Evolutionary conservation across 2,113 vertebrate species (phyloP).

Genomic region (Oryzias curvinotus): DNA sequence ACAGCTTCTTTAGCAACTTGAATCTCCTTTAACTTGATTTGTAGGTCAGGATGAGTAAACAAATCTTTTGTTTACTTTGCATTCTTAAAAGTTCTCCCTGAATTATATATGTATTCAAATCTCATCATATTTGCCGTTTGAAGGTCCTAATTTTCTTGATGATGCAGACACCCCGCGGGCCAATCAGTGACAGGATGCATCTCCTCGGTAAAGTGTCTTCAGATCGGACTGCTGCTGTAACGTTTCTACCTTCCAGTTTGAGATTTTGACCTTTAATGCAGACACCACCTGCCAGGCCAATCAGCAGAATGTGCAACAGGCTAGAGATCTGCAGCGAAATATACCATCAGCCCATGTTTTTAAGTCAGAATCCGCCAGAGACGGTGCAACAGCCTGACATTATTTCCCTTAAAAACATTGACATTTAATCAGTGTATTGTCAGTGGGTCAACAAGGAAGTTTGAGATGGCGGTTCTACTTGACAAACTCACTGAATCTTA

Average conservation of each 20-base stretch:
- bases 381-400: constrained; percentile 16
- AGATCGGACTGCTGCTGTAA: constrained; percentile 23
- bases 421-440: constrained; percentile 66
- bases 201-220: constrained; percentile 11
- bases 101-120: too few relatives aligned
- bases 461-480: constrained; percentile 14
- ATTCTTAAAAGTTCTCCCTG: too few relatives aligned
- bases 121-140: not conserved
- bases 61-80: too few relatives aligned
- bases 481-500: too few relatives aligned
- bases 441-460: constrained; percentile 54
- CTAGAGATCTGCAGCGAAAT: constrained; percentile 19
- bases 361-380: constrained; percentile 3
- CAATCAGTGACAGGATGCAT: constrained; percentile 33
- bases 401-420: constrained; percentile 40
- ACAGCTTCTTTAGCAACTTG: too few relatives aligned
- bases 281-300: constrained; percentile 51
- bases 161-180: constrained; percentile 17
- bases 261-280: constrained; percentile 60
- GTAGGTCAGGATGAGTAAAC: too few relatives aligned
- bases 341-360: constrained; percentile 25
- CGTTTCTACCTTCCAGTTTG: constrained; percentile 39
- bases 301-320: constrained; percentile 38
- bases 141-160: not conserved
- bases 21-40: too few relatives aligned